Base-by-base conservation (phyloP, 2,888 invertebrate genomes). In the Siphonodentalium dalli region DNA sequence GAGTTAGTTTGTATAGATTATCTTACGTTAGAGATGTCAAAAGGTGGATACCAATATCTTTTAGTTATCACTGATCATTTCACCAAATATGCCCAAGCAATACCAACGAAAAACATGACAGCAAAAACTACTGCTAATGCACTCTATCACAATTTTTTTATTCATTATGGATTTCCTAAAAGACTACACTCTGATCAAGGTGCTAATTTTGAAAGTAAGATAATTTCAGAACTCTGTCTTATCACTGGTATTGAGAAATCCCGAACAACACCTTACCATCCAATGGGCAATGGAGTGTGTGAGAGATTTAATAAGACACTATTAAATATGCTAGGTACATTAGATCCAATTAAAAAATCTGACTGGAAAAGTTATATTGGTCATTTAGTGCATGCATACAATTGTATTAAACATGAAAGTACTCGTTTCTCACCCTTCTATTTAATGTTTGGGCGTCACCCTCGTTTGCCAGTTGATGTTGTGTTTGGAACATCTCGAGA, bases 221-320 rank as follows among this genome's bases (percentile, higher is more conserved):
- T 48, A 13, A 43, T 42, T 7, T 31, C 37, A 18, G 24, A 47
- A 11, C 24, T 47, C 21, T 35, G 34, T 8, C 31, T 13, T 27
- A 24, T 38, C 2, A 34, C 29, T 27, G 43, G 43, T 13, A 35
- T 57, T 13, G 21, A 9, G 2, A 26, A 39, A 8, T 48, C 52
- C 4, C 21, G 57, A 28, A 47, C 63, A 1, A 52, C 43, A 11
- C 52, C 48, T 3, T 46, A 57, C 28, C 57, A 46, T 28, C 57
- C 52, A 31, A 23, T 43, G 37, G 57, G 42, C 11, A 55, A 55
- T 40, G 42, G 51, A 5, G 34, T 34, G 42, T 33, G 28, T n/a
- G 49, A 49, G 37, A 13, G 39, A 13, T 28, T 53, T 9, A 55
- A 50, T 21, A 21, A 46, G 8, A 50, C 51, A n/a, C 18, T 45